phyloP scores from a whole-genome alignment of 64 coral and sea anemone genomes.

The Trachythela sp. region DNA sequence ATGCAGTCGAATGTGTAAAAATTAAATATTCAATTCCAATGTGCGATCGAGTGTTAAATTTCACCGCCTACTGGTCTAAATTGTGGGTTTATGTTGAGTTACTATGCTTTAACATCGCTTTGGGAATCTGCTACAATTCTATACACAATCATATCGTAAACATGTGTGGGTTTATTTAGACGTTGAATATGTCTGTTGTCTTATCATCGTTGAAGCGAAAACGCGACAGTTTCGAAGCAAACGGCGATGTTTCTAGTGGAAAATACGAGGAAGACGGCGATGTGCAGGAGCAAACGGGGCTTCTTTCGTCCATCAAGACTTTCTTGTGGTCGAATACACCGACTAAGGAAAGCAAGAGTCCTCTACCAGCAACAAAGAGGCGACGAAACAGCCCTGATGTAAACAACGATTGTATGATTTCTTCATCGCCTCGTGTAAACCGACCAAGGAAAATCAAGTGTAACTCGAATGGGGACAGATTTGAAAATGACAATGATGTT shows the following conservation, averaged over 20 bases:
- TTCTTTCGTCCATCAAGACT: conserved; percentile 97
- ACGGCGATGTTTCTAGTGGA: not conserved
- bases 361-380: conserved; percentile 49
- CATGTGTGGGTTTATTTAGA: not conserved
- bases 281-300: not conserved
- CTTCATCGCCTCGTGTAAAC: not conserved
- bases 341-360: conserved; percentile 44
- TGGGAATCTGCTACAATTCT: not conserved
- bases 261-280: not conserved
- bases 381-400: conserved; percentile 48
- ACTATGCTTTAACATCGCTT: not conserved
- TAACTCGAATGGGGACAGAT: conserved; percentile 79
- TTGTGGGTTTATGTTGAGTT: not conserved
- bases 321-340: conserved; percentile 87
- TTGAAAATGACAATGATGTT: conserved; percentile 7
- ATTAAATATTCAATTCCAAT: conserved; percentile 11
- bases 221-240: conserved; percentile 6
- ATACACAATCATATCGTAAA: not conserved
- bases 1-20: not conserved
- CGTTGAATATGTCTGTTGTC: not conserved
- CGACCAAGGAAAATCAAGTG: conserved; percentile 83
- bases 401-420: conserved; percentile 32
- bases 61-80: not conserved
- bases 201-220: not conserved
- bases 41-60: not conserved